Evolutionary conservation across 2,888 invertebrate genomes (phyloP), one percentile per base, ranked within the genome.

Genomic region (Halictus ligatus): DNA sequence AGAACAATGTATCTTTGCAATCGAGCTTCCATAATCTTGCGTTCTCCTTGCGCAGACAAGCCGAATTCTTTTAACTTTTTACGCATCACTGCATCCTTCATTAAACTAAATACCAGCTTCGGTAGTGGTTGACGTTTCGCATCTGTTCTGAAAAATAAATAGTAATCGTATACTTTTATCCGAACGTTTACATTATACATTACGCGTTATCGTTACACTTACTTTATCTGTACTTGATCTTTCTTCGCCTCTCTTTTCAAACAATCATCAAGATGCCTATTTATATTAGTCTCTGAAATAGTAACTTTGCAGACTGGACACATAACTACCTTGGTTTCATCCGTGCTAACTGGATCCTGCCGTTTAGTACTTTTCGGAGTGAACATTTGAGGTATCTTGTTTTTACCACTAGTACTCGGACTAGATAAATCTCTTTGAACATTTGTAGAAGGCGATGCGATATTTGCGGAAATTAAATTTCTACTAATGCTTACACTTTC

Each of bases 191-290:
- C 1, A 29, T 29, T 29, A 29, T 29, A 29, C 29, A 29, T 29
- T 29, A 29, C 29, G 29, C 29, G 2, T 29, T 29, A 29, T 35
- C 35, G 35, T n/a, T 5, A 75, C 73, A 74, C 46, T 86, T 92
- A 92, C 90, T 43, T 71, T 13, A 85, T 88, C 75, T 81, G 79
- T 54, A 84, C 79, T 75, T 85, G 60, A 50, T 73, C 75, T 29
- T 88, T 83, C 46, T 12, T 48, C 8, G 74, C 78, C 71, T 93
- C 93, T 48, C 95, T 92, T 64, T 94, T 93, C 46, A 96, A 93
- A 91, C 96, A 96, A 78, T 94, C 94, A 91, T 96, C 96, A 48
- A 96, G 93, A 92, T 96, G 96, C 25, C 92, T 91, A 87, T 96
- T 96, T 43, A 96, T 95, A 87, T 95, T 93, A 13, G 89, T 86